Evolutionary conservation across 2,797 vertebrate genomes (phyloP).

Genomic region (Lepus townsendii): DNA sequence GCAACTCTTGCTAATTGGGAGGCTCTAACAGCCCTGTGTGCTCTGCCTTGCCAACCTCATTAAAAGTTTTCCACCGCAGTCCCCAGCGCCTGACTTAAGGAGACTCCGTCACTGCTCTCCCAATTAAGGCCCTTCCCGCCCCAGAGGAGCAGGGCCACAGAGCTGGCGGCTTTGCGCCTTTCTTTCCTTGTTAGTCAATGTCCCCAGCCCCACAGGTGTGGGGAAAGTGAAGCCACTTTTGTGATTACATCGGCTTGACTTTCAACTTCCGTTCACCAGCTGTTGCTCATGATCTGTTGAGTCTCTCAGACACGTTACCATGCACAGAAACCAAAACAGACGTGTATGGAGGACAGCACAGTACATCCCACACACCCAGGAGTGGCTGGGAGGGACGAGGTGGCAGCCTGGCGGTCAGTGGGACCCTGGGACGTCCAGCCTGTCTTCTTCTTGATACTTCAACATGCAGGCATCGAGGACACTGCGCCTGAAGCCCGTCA

Average conservation of each 20-base stretch:
- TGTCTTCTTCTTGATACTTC: neutral
- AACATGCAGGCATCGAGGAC: neutral
- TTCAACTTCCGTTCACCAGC: neutral
- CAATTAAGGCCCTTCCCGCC: neutral
- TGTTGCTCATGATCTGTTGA: neutral
- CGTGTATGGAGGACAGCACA: neutral
- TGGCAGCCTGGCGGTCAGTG: neutral
- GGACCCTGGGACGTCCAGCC: neutral
- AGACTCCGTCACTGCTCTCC: neutral
- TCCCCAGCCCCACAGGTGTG: neutral
- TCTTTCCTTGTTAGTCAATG: neutral
- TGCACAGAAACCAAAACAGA: neutral
- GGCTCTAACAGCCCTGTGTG: neutral
- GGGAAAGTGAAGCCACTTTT: neutral
- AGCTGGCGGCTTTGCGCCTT: neutral
- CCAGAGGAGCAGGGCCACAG: neutral
- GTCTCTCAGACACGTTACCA: neutral
- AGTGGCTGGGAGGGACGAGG: neutral
- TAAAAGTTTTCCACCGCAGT: constrained; percentile 69
- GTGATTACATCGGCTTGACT: no score
- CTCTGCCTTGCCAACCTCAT: constrained; percentile 59
- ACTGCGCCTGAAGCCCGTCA: neutral
- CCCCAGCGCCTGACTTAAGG: constrained; percentile 34
- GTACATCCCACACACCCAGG: neutral
- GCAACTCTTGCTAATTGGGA: constrained; percentile 69